Evolutionary conservation across 2,888 invertebrate species (phyloP), one percentile per base, ranked within the genome.

Genomic region (Drosophila subsilvestris): DNA sequence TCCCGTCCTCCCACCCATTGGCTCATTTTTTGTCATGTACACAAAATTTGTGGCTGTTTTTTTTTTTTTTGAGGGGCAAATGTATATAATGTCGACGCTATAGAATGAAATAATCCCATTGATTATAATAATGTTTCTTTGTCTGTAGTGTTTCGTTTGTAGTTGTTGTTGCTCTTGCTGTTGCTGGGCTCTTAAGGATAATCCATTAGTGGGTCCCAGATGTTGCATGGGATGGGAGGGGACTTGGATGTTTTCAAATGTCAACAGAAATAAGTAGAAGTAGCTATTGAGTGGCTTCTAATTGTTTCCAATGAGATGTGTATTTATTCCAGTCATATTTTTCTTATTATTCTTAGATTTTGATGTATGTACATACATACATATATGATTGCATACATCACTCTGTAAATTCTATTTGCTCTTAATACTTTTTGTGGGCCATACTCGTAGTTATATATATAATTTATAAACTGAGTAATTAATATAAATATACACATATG

Each of bases 121-220:
- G 89, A 85, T 89, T 88, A 79, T 76, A 78, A 66, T 75, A 70
- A 80, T 78, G 75, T 74, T 75, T 14, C 67, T 56, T 47, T 50
- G 74, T 73, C 74, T 50, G 63, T 51, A 70, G 71, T 70, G 55
- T 60, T 49, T 55, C 48, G n/a, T 20, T 25, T 12, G 47, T 18
- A 18, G 44, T 22, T 25, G 25, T 29, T 61, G 32, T 60, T 47
- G 48, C n/a, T n/a, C n/a, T 29, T 63, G 42, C 44, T 42, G 44
- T 42, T 63, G 48, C 44, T 48, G 44, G 50, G 51, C 63, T 47
- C 68, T 50, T 27, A 42, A 25, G 65, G 63, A 63, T 50, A 66
- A 66, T 66, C 69, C 66, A 66, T 66, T 66, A 66, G 48, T 56
- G 49, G 1, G 5, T 22, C 14, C 49, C 65, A 63, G 63, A 63